Base-by-base conservation (phyloP, 2,113 vertebrate genomes). In the Sander vitreus region DNA sequence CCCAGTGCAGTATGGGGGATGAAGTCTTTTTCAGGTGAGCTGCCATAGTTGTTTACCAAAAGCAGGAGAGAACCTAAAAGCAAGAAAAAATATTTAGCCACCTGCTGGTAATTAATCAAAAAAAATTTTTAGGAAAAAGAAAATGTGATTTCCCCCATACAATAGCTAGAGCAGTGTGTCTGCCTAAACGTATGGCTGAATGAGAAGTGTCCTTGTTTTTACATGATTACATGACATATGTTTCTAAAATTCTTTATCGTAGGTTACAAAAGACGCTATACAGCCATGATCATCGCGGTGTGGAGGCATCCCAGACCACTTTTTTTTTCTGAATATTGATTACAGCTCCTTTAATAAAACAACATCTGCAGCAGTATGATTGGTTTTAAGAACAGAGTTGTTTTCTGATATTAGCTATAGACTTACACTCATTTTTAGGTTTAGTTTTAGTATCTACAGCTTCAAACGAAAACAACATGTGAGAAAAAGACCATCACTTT, bases 1-100 rank as follows among this genome's bases (percentile, higher is more conserved):
- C 97, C 97, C 0, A 97, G 93, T 6, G 96, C 94, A 1, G 94
- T 95, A 60, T 90, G 60, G 75, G 95, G 94, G 83, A 98, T 94
- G 43, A 96, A 83, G 5, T 90, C 66, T 5, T 81, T 53, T 0
- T 81, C 88, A 13, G 92, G 58, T 2, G 84, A 58, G 13, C 58
- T 87, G 27, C 88, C 94, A 94, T 97, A 98, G 91, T 93, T 85
- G 14, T 94, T 95, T 53, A 96, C 94, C 1, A 96, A 91, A 69
- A 97, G 93, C 50, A 98, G 62, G 3, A 97, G 94, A 0, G 96
- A 95, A 9, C 96, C 97, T 97, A 48, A 2, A 76, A 71, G 6
- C 5, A 5, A 13, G 25, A 62, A 63, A 9, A 59, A n/a, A 64
- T 0, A 91, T 88, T 96, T 23, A 58, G 6, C 8, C 43, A 15